Percentiles rank a stretch among this genome's conserved stretches.
phyloP scores from a whole-genome alignment of 2,113 vertebrate species.

The Vimba vimba region DNA sequence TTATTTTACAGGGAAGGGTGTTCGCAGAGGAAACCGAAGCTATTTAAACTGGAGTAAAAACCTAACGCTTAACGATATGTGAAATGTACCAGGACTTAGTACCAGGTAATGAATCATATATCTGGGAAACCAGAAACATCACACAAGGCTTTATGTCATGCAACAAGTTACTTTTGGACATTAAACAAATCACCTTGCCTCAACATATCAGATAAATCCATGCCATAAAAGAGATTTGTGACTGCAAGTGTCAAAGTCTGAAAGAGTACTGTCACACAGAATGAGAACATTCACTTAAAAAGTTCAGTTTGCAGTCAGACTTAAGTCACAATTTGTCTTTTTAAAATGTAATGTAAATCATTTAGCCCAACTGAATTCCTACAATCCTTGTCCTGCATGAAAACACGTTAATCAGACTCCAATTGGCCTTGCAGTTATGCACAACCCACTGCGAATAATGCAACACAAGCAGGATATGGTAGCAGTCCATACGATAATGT shows the following conservation, averaged over 20 bases:
- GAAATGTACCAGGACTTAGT: constrained; percentile 60
- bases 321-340: background rate
- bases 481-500: background rate
- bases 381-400: background rate
- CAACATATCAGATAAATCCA: constrained; percentile 29
- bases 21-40: constrained; percentile 56
- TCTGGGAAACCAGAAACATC: constrained; percentile 46
- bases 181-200: constrained; percentile 65
- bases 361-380: background rate
- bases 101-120: constrained; percentile 53
- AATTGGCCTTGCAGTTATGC: background rate
- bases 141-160: constrained; percentile 55
- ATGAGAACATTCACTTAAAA: background rate
- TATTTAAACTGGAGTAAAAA: constrained; percentile 57
- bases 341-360: background rate
- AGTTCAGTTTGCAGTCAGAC: background rate
- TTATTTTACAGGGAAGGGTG: constrained; percentile 63
- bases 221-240: constrained; percentile 11
- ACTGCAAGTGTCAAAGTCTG: background rate
- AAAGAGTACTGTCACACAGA: background rate
- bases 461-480: background rate
- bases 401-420: background rate
- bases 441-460: background rate
- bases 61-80: constrained; percentile 55
- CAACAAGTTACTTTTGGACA: constrained; percentile 60